Evolutionary conservation across 2,113 vertebrate species (phyloP), one percentile per base, ranked within the genome.

Genomic region (Caloenas nicobarica): DNA sequence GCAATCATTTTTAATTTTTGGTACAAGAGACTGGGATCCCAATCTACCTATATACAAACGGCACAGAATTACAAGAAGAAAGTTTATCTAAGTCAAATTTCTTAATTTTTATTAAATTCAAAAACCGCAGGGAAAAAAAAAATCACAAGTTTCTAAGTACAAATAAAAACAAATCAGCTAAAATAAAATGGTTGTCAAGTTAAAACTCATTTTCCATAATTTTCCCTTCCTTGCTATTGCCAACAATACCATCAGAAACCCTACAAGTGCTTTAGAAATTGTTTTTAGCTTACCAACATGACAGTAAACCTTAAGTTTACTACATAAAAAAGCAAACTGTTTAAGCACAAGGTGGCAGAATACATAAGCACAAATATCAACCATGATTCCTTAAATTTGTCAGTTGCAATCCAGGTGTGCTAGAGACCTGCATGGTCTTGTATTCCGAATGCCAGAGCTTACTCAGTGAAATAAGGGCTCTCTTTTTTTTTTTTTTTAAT

Each of bases 341-440:
- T 95, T 82, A 96, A 96, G 96, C 96, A 97, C 96, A 95, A 96
- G 88, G 92, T 92, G 95, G 92, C 93, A 96, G 93, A 95, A 96
- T 86, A 95, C 73, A 60, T 66, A 90, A 96, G 82, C 88, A 96
- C 96, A 97, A 95, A 92, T 87, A 94, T 82, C 69, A 95, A 92
- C 95, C 92, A 93, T 8, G 44, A 77, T 89, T 96, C 73, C 73
- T 96, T 76, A 84, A 18, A 51, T 68, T 68, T 84, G 69, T 81
- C 87, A 91, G 44, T 89, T 85, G 62, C 85, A 87, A 87, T 53
- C 36, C 66, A 65, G 56, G 44, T 77, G 70, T 82, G 88, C 83
- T 95, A 54, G 68, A 92, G 90, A 82, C 13, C 77, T 26, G 53
- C 76, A 92, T 74, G 83, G 92, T 57, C 81, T 64, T 84, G 64